Percentiles rank a stretch among this genome's conserved stretches.
These are phyloP conservation scores for Spodoptera exigua DNA, from an alignment of 2,888 invertebrate species.

Conservation along the genomic window DNA sequence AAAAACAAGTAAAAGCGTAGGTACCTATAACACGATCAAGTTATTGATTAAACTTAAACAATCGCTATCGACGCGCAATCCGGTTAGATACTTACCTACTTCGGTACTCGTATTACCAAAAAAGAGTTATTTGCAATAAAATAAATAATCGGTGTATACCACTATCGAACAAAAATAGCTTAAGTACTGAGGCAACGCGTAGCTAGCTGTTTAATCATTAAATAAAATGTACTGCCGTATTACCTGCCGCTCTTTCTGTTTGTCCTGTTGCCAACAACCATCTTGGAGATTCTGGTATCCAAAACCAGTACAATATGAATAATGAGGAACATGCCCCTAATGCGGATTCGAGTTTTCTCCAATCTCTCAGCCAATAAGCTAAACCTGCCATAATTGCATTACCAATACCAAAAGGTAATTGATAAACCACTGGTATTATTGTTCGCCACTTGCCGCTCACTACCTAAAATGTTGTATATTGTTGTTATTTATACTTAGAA, in stretches of 20 bases:
- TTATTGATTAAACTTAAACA: no score
- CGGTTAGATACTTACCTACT: no score
- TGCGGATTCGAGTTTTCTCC: constrained; percentile 89
- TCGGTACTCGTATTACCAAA: no score
- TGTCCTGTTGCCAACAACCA: constrained; percentile 90
- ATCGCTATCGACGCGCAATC: no score
- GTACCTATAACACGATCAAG: no score
- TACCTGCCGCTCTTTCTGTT: constrained; percentile 83
- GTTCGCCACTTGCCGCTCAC: constrained; percentile 91
- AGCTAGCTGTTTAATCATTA: no score
- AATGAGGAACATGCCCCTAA: constrained; percentile 86
- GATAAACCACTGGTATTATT: constrained; percentile 90
- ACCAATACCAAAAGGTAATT: constrained; percentile 90
- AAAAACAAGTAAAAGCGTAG: no score
- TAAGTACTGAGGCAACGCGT: no score
- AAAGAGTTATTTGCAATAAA: neutral
- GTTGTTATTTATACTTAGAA: no score
- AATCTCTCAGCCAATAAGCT: constrained; percentile 90
- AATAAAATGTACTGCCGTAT: constrained; percentile 30
- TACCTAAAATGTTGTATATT: constrained; percentile 77
- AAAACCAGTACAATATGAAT: constrained; percentile 84
- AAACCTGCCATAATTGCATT: constrained; percentile 88
- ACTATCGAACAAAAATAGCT: no score
- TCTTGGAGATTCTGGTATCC: constrained; percentile 90
- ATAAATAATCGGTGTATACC: neutral